Evolutionary conservation across 2,888 invertebrate species (phyloP).

Genomic region (Plagodis pulveraria): DNA sequence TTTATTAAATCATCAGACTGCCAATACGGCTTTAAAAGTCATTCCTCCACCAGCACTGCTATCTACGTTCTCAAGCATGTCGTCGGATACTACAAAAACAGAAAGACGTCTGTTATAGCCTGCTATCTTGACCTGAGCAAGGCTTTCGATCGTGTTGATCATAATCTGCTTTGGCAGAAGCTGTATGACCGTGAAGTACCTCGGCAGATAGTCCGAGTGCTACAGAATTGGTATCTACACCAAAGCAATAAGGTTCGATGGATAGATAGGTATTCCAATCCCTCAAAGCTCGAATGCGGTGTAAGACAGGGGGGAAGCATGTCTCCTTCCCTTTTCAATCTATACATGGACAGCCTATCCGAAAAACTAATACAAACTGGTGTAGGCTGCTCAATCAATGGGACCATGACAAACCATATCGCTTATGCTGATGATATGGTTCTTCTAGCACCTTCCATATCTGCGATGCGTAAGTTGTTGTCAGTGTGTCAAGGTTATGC

Average conservation of each 20-base stretch:
- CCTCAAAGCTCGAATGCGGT: background rate
- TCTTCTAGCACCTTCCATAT: background rate
- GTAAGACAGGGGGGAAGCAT: conserved; percentile 1
- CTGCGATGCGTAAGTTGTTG: background rate
- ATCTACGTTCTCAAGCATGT: background rate
- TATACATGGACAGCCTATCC: background rate
- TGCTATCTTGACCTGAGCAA: background rate
- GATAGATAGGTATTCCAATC: background rate
- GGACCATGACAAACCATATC: background rate
- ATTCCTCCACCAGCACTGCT: background rate
- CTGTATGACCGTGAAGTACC: background rate
- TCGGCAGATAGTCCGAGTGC: background rate
- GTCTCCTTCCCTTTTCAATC: background rate
- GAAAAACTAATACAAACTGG: background rate
- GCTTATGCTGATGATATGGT: background rate
- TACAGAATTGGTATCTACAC: background rate
- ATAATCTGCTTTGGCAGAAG: conserved; percentile 1
- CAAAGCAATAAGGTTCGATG: background rate
- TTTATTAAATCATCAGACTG: background rate
- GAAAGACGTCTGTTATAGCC: background rate
- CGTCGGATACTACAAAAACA: background rate
- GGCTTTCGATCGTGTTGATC: background rate
- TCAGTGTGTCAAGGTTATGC: background rate
- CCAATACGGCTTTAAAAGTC: background rate
- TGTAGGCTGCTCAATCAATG: background rate